Conservation (phyloP, 2,888 invertebrate genomes). For the Syritta pipiens region DNA sequence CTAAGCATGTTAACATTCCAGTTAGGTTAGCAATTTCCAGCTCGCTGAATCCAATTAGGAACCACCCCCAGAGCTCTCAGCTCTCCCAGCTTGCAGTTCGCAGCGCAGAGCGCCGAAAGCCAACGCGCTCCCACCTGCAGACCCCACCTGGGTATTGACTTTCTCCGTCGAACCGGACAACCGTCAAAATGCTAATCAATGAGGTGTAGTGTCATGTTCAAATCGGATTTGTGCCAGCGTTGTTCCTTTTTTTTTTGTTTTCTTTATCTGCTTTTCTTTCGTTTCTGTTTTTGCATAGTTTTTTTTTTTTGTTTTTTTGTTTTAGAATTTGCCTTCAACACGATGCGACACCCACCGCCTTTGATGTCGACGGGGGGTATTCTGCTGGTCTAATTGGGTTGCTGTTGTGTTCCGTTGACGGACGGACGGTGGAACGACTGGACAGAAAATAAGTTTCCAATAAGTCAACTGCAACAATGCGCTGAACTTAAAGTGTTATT, state of each 20-base stretch:
- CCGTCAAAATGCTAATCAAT: slow-evolving; percentile 67
- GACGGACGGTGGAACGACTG: slow-evolving; percentile 26
- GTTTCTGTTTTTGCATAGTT: not conserved
- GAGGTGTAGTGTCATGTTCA: slow-evolving; percentile 68
- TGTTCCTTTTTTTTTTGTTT: not conserved
- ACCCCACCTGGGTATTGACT: slow-evolving; percentile 25
- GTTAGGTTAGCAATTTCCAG: slow-evolving; percentile 68
- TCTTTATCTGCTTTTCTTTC: not conserved
- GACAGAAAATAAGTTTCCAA: slow-evolving; percentile 15
- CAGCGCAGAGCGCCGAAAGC: slow-evolving; percentile 24
- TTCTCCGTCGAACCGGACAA: slow-evolving; percentile 31
- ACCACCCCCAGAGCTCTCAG: slow-evolving; percentile 38
- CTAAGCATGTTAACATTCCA: slow-evolving; percentile 66
- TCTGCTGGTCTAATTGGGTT: slow-evolving; percentile 56
- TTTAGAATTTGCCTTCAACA: slow-evolving; percentile 24
- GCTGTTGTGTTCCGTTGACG: slow-evolving; percentile 24
- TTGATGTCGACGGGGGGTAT: slow-evolving; percentile 46
- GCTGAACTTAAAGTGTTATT: slow-evolving; percentile 18
- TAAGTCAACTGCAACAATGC: slow-evolving; percentile 29
- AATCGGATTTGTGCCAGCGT: slow-evolving; percentile 66
- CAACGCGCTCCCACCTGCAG: too few relatives aligned
- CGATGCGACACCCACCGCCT: slow-evolving; percentile 10
- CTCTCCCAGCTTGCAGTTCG: too few relatives aligned
- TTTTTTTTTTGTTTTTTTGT: not conserved
- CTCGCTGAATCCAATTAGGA: slow-evolving; percentile 69